Percentiles rank a stretch among this genome's conserved stretches.
Conservation (phyloP, 2,888 invertebrate species). For the Didymodactylos carnosus region DNA sequence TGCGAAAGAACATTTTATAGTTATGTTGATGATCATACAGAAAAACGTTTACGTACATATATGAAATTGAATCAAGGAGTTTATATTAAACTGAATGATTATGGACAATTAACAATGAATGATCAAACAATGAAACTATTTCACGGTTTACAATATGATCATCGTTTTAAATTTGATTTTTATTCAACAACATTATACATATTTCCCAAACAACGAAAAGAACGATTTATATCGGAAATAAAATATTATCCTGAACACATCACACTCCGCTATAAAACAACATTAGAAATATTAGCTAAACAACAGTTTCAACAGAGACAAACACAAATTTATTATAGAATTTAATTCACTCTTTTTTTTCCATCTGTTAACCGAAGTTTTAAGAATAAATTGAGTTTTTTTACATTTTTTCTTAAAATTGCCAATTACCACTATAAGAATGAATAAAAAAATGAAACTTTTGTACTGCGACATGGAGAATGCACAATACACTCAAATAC, state of each 20-base stretch:
- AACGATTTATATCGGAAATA: neutral
- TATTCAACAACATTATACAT: neutral
- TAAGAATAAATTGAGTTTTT: too few relatives aligned
- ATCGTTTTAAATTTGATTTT: neutral
- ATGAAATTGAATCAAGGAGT: neutral
- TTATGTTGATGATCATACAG: neutral
- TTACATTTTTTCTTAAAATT: too few relatives aligned
- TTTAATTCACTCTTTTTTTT: neutral
- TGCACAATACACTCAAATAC: too few relatives aligned
- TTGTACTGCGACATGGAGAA: too few relatives aligned
- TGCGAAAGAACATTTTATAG: neutral
- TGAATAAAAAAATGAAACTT: too few relatives aligned
- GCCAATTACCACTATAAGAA: too few relatives aligned
- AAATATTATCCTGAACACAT: neutral
- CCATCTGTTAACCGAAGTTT: too few relatives aligned
- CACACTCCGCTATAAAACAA: neutral
- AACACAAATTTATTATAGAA: neutral
- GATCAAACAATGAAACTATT: neutral
- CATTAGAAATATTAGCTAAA: neutral
- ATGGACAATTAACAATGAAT: neutral
- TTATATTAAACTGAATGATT: neutral
- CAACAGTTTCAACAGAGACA: too few relatives aligned
- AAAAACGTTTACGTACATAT: neutral
- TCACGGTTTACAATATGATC: neutral
- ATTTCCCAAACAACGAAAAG: neutral